Evolutionary conservation across 2,888 invertebrate genomes (phyloP).

Genomic region (Falcaria lacertinaria): DNA sequence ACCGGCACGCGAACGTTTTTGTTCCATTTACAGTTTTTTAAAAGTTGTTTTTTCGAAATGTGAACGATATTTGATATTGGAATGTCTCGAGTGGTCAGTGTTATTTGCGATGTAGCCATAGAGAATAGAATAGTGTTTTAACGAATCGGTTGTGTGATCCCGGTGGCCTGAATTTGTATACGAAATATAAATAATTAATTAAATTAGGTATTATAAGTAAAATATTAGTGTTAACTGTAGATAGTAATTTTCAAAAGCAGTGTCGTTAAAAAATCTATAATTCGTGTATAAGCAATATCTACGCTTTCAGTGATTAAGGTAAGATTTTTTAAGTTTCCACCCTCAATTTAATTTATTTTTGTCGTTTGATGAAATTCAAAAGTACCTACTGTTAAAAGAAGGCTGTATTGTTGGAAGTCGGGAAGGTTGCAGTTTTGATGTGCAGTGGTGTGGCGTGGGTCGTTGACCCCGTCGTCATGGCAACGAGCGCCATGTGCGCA

Average conservation of each 20-base stretch:
- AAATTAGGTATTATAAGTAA: background rate
- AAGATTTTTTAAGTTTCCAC: too few species aligned
- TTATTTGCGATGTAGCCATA: constrained; percentile 1
- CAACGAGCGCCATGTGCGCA: constrained; percentile 52
- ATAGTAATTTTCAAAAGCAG: too few species aligned
- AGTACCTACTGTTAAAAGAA: background rate
- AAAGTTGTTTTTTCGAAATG: constrained; percentile 44
- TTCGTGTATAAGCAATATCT: too few species aligned
- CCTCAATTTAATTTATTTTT: background rate
- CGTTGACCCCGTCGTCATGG: constrained; percentile 66
- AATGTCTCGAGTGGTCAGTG: constrained; percentile 18
- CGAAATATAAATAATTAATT: constrained; percentile 19
- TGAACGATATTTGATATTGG: constrained; percentile 36
- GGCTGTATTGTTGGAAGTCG: background rate
- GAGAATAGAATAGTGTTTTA: constrained; percentile 16
- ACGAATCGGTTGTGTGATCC: constrained; percentile 23
- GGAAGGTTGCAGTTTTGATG: constrained; percentile 8
- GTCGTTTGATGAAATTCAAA: background rate
- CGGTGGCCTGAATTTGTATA: constrained; percentile 40
- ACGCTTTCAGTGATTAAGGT: background rate
- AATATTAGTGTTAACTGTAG: constrained; percentile 6
- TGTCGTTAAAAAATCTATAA: too few species aligned
- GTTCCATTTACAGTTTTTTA: constrained; percentile 55
- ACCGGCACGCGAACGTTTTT: constrained; percentile 75
- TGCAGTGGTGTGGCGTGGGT: constrained; percentile 49